These are phyloP conservation scores for Papilio polyxenes DNA, from an alignment of 1,140 invertebrate genomes.

Conservation along the genomic window DNA sequence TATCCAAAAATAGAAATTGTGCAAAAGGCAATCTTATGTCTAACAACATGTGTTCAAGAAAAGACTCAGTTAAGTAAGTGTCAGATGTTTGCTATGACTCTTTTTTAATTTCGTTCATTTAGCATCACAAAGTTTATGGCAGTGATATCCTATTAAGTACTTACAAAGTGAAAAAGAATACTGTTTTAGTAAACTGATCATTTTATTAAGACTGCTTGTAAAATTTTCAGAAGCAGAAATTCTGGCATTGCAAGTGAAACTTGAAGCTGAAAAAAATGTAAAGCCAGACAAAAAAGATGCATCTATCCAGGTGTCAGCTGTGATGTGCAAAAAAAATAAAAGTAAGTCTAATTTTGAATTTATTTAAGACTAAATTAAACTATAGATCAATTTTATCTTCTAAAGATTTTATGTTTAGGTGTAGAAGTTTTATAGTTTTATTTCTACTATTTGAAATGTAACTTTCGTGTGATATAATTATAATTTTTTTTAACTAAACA, in stretches of 20 bases:
- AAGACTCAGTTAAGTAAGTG: slow-evolving; percentile 72
- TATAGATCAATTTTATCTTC: too few species aligned
- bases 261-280: slow-evolving; percentile 56
- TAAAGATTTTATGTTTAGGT: too few species aligned
- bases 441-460: too few species aligned
- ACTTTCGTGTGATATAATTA: too few species aligned
- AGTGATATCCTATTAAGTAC: too few species aligned
- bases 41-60: slow-evolving; percentile 64
- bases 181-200: too few species aligned
- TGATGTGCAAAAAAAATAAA: slow-evolving; percentile 59
- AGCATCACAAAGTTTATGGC: background rate
- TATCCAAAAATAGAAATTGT: slow-evolving; percentile 75
- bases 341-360: slow-evolving; percentile 51
- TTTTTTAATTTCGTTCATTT: background rate
- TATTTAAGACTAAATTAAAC: background rate
- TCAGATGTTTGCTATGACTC: background rate
- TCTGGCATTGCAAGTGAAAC: slow-evolving; percentile 69
- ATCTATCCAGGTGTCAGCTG: slow-evolving; percentile 63
- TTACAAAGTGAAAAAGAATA: too few species aligned
- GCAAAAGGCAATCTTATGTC: slow-evolving; percentile 70
- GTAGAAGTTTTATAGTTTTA: too few species aligned
- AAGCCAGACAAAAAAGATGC: slow-evolving; percentile 64
- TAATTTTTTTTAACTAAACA: too few species aligned
- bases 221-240: slow-evolving; percentile 73
- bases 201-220: slow-evolving; percentile 8